Conservation (phyloP, 1,140 invertebrate species). For the Drosophila kepulauana region DNA sequence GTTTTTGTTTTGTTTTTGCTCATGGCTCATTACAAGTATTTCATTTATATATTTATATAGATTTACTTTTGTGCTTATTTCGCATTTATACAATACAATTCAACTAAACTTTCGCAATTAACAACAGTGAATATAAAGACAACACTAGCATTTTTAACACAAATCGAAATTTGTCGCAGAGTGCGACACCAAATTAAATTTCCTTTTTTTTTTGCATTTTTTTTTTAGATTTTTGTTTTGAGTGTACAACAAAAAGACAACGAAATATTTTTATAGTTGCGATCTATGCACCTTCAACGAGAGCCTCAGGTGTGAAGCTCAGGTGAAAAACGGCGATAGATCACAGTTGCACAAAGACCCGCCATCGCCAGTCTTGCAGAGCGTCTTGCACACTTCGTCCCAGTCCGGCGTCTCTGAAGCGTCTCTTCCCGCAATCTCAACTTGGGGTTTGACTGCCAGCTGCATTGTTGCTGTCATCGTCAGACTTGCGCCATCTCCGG, state of each 20-base stretch:
- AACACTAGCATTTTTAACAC: slow-evolving; percentile 78
- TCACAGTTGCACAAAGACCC: slow-evolving; percentile 87
- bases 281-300: slow-evolving; percentile 60
- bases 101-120: slow-evolving; percentile 68
- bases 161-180: slow-evolving; percentile 57
- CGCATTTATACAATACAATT: slow-evolving; percentile 57
- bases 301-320: slow-evolving; percentile 4
- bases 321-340: slow-evolving; percentile 85
- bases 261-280: slow-evolving; percentile 53
- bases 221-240: slow-evolving; percentile 9
- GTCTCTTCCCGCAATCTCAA: background rate
- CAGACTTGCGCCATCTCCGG: slow-evolving; percentile 15
- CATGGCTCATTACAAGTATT: slow-evolving; percentile 15
- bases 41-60: slow-evolving; percentile 51
- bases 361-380: slow-evolving; percentile 86
- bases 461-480: slow-evolving; percentile 9
- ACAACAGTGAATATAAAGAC: slow-evolving; percentile 68
- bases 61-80: slow-evolving; percentile 43
- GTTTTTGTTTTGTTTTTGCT: slow-evolving; percentile 39
- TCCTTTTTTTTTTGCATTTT: slow-evolving; percentile 3
- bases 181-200: slow-evolving; percentile 58
- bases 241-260: slow-evolving; percentile 45
- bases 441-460: slow-evolving; percentile 7
- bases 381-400: slow-evolving; percentile 85
- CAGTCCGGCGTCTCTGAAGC: slow-evolving; percentile 74